Evolutionary conservation across 2,113 vertebrate genomes (phyloP), one percentile per base, ranked within the genome.

Genomic region (Eolophus roseicapilla): DNA sequence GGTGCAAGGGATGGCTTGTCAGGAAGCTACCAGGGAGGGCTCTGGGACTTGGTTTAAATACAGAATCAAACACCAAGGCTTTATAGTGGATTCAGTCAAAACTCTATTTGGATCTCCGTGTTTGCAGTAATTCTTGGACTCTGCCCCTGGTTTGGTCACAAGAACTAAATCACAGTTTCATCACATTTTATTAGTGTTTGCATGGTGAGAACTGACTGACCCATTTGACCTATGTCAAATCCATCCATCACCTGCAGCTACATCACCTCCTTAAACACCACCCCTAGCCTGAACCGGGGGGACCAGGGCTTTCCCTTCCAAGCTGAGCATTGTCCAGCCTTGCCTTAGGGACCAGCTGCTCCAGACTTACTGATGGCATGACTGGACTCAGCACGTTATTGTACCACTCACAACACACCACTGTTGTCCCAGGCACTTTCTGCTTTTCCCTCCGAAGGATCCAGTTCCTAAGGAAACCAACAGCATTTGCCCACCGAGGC

Each of bases 311-410:
- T 31, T 60, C 44, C 29, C 13, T 29, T n/a, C 19, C 14, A 25
- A 35, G 47, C 63, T 4, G 1, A 44, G 28, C 35, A 16, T 55
- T 55, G 53, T 35, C 57, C 33, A 35, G 57, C 57, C 57, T n/a
- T 35, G 2, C 63, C 62, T 41, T 17, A 13, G 47, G 53, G 31
- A 86, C 13, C 24, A 12, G 39, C 11, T 11, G 46, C 76, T 68
- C 62, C 5, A 2, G 69, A 37, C 41, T 13, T 13, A 37, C 16
- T 2, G 6, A 10, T 4, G 1, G 31, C 11, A 0, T 11, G 31
- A 43, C 31, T 1, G 2, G 27, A 4, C 70, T 27, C 11, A 2
- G n/a, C 59, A 23, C 5, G 0, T 39, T 19, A 23, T 9, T 28
- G 10, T 24, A 16, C 24, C 23, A 7, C 35, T 44, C 5, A 3